Base-by-base conservation (phyloP, 2,113 vertebrate species). In the Isichthys henryi region DNA sequence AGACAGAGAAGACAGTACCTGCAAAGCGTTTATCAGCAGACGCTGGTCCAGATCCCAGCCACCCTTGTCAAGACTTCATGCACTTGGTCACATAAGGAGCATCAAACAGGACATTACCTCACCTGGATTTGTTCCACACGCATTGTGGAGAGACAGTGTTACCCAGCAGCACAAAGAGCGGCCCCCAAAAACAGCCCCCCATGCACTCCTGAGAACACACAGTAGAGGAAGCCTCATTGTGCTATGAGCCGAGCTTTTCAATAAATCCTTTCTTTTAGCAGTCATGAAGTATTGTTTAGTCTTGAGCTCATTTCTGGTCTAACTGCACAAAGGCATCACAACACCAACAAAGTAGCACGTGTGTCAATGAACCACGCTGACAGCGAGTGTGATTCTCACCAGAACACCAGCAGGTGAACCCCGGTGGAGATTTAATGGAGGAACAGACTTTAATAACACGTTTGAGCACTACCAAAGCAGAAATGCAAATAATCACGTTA, bases 101-200 rank as follows among this genome's bases (percentile, higher is more conserved):
- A 23, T 91, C 56, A 53, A 86, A 31, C 89, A 91, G 93, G 93
- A 93, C 91, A 90, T 93, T 92, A 92, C 92, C 88, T 93, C 93
- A 93, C 82, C 83, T 13, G 46, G 53, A 90, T 74, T 89, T 56
- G 88, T 89, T 87, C 86, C 66, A 85, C 88, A 56, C 48, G 70
- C 74, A 86, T 83, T 86, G 70, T 89, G 89, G 80, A 90, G 35
- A 87, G 62, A 80, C 92, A 90, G 90, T 89, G 89, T 77, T 89
- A 70, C 89, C 85, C 27, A 50, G 49, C 5, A 88, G 91, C 70
- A 92, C 91, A 90, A 89, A 89, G 35, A 93, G 91, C 90, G 86
- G 62, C 19, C 27, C 21, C 50, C 84, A 88, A 86, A 50, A 91
- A 90, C 52, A 27, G 39, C 70, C 8, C 10, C 87, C 88, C 53